phyloP scores from a whole-genome alignment of 1,140 invertebrate species.

The Holcopasites calliopsidis region DNA sequence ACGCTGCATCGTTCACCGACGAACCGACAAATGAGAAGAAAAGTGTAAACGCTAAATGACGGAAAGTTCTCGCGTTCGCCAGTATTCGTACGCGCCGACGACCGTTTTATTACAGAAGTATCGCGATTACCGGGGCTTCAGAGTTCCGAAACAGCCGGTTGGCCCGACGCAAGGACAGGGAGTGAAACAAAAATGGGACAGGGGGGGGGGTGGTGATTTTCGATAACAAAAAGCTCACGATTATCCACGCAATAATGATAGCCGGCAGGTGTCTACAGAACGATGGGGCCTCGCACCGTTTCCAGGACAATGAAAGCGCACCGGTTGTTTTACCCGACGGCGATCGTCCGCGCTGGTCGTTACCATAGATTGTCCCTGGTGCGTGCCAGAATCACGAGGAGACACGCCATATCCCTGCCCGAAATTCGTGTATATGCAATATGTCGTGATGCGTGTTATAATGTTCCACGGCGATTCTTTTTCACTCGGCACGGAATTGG shows the following conservation, averaged over 20 bases:
- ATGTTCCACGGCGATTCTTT: neutral
- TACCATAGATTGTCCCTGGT: conserved; percentile 57
- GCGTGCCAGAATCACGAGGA: conserved; percentile 43
- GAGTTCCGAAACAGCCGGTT: conserved; percentile 29
- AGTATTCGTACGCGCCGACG: conserved; percentile 39
- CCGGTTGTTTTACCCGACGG: conserved; percentile 61
- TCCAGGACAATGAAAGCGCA: conserved; percentile 69
- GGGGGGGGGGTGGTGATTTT: conserved; percentile 52
- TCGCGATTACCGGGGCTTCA: conserved; percentile 56
- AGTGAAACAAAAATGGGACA: neutral
- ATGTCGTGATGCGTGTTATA: conserved; percentile 67
- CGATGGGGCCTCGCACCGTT: conserved; percentile 56
- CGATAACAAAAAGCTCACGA: conserved; percentile 73
- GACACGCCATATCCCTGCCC: conserved; percentile 59
- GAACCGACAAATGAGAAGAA: too few species aligned
- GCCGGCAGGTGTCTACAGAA: conserved; percentile 71
- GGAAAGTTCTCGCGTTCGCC: too few species aligned
- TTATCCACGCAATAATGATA: conserved; percentile 72
- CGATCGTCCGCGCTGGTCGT: conserved; percentile 50
- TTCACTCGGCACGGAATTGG: neutral
- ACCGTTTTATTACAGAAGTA: conserved; percentile 58
- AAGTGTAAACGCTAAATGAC: too few species aligned
- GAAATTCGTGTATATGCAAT: conserved; percentile 71
- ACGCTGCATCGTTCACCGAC: neutral
- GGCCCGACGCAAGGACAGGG: neutral